These are phyloP conservation scores for Stegodyphus mimosarum DNA, from an alignment of 1,140 invertebrate genomes.

Conservation along the genomic window DNA sequence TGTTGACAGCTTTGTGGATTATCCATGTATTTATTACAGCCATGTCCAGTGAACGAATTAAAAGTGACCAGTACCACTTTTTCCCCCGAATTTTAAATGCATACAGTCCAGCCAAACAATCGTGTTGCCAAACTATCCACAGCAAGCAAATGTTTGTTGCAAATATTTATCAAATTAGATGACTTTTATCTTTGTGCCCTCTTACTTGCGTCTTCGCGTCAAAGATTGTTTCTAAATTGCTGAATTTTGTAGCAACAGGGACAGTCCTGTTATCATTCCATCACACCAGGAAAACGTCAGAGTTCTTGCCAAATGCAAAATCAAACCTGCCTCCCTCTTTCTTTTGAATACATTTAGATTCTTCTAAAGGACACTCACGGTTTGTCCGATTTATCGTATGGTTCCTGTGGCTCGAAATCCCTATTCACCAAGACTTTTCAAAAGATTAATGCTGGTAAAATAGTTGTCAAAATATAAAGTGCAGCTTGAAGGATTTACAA, in stretches of 20 bases:
- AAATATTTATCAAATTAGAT: neutral
- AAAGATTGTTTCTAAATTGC: slow-evolving; percentile 20
- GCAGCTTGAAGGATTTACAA: neutral
- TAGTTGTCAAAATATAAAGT: neutral
- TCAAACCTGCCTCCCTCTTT: neutral
- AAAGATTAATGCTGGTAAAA: slow-evolving; percentile 13
- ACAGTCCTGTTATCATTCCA: slow-evolving; percentile 20
- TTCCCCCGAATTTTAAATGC: neutral
- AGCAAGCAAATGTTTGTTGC: neutral
- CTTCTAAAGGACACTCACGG: neutral
- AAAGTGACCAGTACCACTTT: slow-evolving; percentile 1
- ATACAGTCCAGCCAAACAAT: neutral
- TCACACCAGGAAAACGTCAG: slow-evolving; percentile 16
- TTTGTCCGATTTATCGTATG: neutral
- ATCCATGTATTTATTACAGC: neutral
- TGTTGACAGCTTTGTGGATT: neutral
- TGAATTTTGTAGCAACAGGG: slow-evolving; percentile 21
- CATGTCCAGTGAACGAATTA: neutral
- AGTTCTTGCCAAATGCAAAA: slow-evolving; percentile 18
- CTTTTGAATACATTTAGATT: slow-evolving; percentile 8
- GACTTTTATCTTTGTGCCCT: neutral
- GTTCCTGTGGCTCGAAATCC: neutral
- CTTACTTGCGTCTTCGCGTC: slow-evolving; percentile 2
- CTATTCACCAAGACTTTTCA: neutral
- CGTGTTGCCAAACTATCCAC: slow-evolving; percentile 1